phyloP scores from a whole-genome alignment of 2,888 invertebrate species.

The Erebia palarica region DNA sequence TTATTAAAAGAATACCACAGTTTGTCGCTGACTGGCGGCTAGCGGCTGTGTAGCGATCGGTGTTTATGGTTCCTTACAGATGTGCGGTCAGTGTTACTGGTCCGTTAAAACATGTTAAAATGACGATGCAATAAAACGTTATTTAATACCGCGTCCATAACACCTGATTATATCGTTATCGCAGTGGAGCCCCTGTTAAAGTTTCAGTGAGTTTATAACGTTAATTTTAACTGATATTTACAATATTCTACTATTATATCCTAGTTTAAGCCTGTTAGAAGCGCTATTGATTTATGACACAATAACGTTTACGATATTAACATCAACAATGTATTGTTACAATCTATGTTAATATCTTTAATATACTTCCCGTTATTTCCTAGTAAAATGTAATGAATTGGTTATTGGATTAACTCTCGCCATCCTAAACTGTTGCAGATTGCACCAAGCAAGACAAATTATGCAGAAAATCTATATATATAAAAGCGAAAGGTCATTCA shows the following conservation, averaged over 20 bases:
- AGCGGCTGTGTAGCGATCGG: not conserved
- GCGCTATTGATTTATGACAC: conserved; percentile 3
- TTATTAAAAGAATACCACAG: no score
- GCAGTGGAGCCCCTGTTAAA: not conserved
- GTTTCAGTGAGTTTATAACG: not conserved
- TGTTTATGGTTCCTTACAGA: not conserved
- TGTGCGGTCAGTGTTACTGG: not conserved
- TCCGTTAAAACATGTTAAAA: not conserved
- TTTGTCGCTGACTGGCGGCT: no score
- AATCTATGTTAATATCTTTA: not conserved
- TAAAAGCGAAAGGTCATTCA: no score
- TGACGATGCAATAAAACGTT: not conserved
- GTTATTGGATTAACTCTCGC: not conserved
- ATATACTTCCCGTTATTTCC: not conserved
- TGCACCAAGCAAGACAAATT: no score
- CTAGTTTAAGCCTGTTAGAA: no score
- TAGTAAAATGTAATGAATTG: conserved; percentile 1
- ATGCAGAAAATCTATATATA: no score
- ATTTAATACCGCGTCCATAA: not conserved
- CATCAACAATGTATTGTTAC: not conserved
- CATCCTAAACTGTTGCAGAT: no score
- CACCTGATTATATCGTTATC: not conserved
- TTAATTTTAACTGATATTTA: not conserved
- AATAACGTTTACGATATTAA: not conserved
- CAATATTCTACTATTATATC: not conserved